These are phyloP conservation scores for Acestrorhynchus altus DNA, from an alignment of 2,797 vertebrate genomes.

Conservation along the genomic window DNA sequence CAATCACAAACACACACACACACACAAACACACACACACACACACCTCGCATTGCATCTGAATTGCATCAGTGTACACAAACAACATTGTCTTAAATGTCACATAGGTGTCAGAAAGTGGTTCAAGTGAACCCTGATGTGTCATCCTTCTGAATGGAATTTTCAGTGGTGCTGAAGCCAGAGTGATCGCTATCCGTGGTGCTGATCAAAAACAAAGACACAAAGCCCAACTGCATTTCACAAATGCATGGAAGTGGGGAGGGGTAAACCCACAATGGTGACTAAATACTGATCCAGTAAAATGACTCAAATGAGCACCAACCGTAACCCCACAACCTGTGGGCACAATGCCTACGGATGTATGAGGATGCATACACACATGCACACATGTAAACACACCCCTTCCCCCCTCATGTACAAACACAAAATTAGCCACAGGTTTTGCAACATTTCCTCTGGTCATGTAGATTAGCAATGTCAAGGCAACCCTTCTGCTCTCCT, in stretches of 20 bases:
- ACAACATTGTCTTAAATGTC: slow-evolving; percentile 50
- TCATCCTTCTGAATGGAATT: slow-evolving; percentile 30
- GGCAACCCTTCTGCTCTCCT: slow-evolving; percentile 41
- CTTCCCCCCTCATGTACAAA: slow-evolving; percentile 41
- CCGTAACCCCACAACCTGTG: neutral
- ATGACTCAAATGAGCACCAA: slow-evolving; percentile 6
- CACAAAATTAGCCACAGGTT: slow-evolving; percentile 30
- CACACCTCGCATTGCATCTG: slow-evolving; percentile 47
- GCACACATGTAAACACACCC: slow-evolving; percentile 48
- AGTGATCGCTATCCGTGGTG: slow-evolving; percentile 38
- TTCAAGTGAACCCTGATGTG: slow-evolving; percentile 26
- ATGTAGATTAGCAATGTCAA: slow-evolving; percentile 17
- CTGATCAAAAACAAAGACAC: neutral
- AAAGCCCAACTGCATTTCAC: slow-evolving; percentile 26
- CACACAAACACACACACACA: slow-evolving; percentile 11
- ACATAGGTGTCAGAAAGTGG: slow-evolving; percentile 30
- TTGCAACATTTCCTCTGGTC: slow-evolving; percentile 38
- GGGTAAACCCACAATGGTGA: neutral
- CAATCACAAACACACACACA: neutral
- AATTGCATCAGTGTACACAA: slow-evolving; percentile 59
- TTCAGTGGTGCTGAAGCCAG: slow-evolving; percentile 41
- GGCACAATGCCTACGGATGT: neutral
- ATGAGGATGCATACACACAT: slow-evolving; percentile 37
- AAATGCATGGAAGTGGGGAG: neutral
- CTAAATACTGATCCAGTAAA: slow-evolving; percentile 23